Percentiles rank a stretch among this genome's conserved stretches.
phyloP scores from a whole-genome alignment of 2,113 vertebrate species.

The Poicephalus meyeri region DNA sequence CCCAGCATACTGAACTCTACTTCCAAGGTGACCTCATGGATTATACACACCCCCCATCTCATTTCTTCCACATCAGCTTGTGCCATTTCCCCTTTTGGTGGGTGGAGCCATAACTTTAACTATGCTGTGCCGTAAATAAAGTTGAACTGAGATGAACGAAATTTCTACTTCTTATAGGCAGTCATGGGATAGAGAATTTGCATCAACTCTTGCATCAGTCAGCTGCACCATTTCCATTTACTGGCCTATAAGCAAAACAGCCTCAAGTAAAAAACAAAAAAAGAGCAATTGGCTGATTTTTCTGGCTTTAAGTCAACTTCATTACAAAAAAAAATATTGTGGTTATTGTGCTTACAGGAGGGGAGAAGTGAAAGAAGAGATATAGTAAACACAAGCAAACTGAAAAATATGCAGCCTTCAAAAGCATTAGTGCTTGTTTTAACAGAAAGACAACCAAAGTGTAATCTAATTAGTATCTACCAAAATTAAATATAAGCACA shows the following conservation, averaged over 20 bases:
- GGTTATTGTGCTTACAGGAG: background rate
- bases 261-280: background rate
- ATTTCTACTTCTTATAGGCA: background rate
- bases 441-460: background rate
- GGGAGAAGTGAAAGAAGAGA: background rate
- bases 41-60: background rate
- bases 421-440: background rate
- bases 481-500: background rate
- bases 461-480: background rate
- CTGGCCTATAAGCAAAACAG: background rate
- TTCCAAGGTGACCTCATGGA: background rate
- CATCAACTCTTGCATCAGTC: background rate
- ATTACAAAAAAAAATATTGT: background rate
- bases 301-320: background rate
- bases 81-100: background rate
- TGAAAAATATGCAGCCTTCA: background rate
- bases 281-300: background rate
- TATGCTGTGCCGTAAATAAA: background rate
- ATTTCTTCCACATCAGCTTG: background rate
- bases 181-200: background rate
- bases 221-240: background rate
- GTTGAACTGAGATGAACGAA: background rate
- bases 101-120: background rate
- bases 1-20: rapidly evolving
- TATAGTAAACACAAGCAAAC: background rate